Percentiles rank a stretch among this genome's conserved stretches.
Evolutionary conservation across 2,797 vertebrate species (phyloP).

Genomic region (Myripristis murdjan): DNA sequence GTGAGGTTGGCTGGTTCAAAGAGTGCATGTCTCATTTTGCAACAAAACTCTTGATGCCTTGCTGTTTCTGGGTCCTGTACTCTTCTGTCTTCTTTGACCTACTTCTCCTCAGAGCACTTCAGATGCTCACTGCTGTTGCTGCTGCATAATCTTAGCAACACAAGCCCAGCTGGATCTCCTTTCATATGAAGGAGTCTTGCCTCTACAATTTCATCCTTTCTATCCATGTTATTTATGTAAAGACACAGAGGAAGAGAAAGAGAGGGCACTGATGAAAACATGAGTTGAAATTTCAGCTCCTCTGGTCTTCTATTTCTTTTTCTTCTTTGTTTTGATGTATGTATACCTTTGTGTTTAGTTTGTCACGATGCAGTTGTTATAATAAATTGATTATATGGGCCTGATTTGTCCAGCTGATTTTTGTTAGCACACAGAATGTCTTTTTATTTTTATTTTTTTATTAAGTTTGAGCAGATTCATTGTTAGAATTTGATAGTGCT

Average conservation of each 20-base stretch:
- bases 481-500: too few relatives aligned
- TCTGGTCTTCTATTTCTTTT: background rate
- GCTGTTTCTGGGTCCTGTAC: conserved; percentile 37
- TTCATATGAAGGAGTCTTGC: conserved; percentile 43
- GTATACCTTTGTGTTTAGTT: conserved; percentile 11
- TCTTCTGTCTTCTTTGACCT: conserved; percentile 51
- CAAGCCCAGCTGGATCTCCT: conserved; percentile 57
- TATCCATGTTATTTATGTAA: conserved; percentile 34
- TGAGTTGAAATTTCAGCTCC: background rate
- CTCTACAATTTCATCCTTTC: conserved; percentile 41
- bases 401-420: background rate
- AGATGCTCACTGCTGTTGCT: conserved; percentile 23
- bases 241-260: background rate
- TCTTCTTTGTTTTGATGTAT: background rate
- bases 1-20: background rate
- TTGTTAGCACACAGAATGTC: too few relatives aligned
- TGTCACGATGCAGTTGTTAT: background rate
- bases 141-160: conserved; percentile 60
- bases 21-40: conserved; percentile 46
- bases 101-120: conserved; percentile 56
- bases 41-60: conserved; percentile 45
- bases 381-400: background rate
- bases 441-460: too few relatives aligned
- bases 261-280: conserved; percentile 17
- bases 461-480: too few relatives aligned